A percentile compares a stretch with the other conserved stretches of the same genome.
Evolutionary conservation across 2,888 invertebrate genomes (phyloP).

Genomic region (Ophion ellenae): DNA sequence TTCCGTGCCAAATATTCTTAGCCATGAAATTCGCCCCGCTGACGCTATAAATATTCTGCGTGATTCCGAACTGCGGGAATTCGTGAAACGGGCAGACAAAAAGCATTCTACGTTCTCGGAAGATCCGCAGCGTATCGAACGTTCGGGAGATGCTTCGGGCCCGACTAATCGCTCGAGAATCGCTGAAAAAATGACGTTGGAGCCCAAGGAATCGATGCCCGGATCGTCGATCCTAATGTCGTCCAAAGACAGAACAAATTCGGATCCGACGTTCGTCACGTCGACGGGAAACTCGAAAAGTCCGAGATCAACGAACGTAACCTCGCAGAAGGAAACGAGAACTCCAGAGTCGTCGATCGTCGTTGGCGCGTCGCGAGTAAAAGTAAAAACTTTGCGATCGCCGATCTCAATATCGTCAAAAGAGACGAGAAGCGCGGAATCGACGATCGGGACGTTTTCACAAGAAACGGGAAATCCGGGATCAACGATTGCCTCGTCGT

Average conservation of each 20-base stretch:
- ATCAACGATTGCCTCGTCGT: conserved; percentile 1
- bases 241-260: not conserved
- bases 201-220: conserved; percentile 7
- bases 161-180: not conserved
- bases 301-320: not conserved
- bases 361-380: not conserved
- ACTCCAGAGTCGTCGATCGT: not conserved
- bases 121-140: conserved; percentile 56
- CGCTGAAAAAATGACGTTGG: not conserved
- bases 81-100: conserved; percentile 48
- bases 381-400: conserved; percentile 5
- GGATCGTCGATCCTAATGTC: not conserved
- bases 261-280: conserved; percentile 2
- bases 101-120: conserved; percentile 48
- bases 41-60: conserved; percentile 62
- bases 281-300: conserved; percentile 4
- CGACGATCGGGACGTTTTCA: not conserved
- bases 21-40: conserved; percentile 58
- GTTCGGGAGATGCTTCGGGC: conserved; percentile 30
- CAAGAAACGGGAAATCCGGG: conserved; percentile 1
- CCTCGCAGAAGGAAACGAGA: conserved; percentile 1
- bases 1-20: conserved; percentile 49
- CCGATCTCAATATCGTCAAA: not conserved
- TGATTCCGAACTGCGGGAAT: conserved; percentile 55
- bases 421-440: not conserved